Percentiles rank a stretch among this genome's conserved stretches.
Conservation (phyloP, 1,140 invertebrate species). For the Amyelois transitella region DNA sequence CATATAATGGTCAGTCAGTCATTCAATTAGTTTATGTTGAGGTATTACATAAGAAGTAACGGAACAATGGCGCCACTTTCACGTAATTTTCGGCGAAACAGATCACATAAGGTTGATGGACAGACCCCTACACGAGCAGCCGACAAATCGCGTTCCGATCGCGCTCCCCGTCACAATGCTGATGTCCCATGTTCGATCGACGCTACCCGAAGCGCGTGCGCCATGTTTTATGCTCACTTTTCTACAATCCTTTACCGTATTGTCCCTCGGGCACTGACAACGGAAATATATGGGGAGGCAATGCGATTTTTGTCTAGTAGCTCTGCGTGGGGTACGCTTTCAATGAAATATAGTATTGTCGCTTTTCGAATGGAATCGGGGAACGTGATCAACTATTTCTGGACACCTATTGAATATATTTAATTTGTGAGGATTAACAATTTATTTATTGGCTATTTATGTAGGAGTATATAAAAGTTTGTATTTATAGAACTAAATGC, state of each 20-base stretch:
- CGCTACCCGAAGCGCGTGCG: constrained; percentile 48
- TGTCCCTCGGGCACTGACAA: constrained; percentile 41
- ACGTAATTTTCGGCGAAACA: too few species aligned
- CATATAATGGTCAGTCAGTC: too few species aligned
- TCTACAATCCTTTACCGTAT: constrained; percentile 58
- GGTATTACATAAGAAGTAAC: too few species aligned
- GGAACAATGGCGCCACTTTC: too few species aligned
- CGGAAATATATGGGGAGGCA: constrained; percentile 51
- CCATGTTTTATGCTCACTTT: constrained; percentile 63
- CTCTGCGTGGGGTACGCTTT: constrained; percentile 50
- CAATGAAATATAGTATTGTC: constrained; percentile 31
- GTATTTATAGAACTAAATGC: too few species aligned
- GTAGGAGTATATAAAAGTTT: neutral
- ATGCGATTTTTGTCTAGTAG: constrained; percentile 63
- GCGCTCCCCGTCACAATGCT: constrained; percentile 41
- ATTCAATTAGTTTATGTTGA: too few species aligned
- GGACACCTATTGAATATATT: neutral
- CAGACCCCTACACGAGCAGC: neutral
- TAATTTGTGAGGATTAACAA: neutral
- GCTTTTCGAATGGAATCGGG: constrained; percentile 6
- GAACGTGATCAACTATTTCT: neutral
- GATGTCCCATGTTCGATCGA: constrained; percentile 37
- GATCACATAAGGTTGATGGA: neutral
- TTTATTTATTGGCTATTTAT: neutral
- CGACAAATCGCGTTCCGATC: constrained; percentile 59